phyloP scores from a whole-genome alignment of 2,113 vertebrate genomes.

The Macroglossus sobrinus region DNA sequence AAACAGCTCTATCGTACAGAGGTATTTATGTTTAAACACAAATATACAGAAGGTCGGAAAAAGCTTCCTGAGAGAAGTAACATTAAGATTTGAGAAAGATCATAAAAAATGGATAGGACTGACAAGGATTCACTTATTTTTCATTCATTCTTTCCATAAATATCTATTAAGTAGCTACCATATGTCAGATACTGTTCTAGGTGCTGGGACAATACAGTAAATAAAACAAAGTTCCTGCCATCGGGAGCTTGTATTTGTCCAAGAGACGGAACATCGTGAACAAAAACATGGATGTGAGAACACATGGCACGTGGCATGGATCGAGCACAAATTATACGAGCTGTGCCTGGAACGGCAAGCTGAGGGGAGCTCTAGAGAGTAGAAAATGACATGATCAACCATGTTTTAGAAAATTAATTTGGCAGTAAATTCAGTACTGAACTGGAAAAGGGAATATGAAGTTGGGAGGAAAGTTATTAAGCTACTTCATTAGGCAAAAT shows the following conservation, averaged over 20 bases:
- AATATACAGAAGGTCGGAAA: not conserved
- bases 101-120: not conserved
- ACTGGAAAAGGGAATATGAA: not conserved
- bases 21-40: not conserved
- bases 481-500: not conserved
- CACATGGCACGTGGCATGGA: not conserved
- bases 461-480: not conserved
- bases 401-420: not conserved
- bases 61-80: not conserved
- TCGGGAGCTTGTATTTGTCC: not conserved
- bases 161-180: not conserved
- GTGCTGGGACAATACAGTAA: not conserved
- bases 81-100: not conserved
- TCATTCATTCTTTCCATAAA: conserved; percentile 15
- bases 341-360: not conserved
- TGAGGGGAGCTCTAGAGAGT: not conserved
- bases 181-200: not conserved
- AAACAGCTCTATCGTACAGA: not conserved
- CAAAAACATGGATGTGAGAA: not conserved
- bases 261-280: not conserved
- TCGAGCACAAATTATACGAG: not conserved
- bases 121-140: not conserved
- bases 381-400: not conserved
- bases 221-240: conserved; percentile 10
- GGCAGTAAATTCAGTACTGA: not conserved